A percentile compares a stretch with the other conserved stretches of the same genome.
Evolutionary conservation across 92 coral and sea anemone species (phyloP).

Genomic region (Umimayanthus chanpuru): DNA sequence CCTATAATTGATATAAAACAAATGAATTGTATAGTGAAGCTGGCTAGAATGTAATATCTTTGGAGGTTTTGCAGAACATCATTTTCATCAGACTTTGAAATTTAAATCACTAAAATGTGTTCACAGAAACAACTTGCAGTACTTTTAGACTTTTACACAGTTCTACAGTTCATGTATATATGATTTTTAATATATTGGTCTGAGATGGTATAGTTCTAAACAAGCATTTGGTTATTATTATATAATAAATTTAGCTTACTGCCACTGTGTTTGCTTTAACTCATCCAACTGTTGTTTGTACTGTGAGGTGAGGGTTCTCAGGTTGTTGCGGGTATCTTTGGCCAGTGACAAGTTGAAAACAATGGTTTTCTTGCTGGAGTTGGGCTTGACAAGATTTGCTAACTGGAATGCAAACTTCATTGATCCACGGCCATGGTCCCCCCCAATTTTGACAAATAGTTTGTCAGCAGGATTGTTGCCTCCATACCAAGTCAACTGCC

Average conservation of each 20-base stretch:
- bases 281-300: conserved; percentile 13
- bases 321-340: conserved; percentile 45
- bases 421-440: conserved; percentile 39
- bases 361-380: conserved; percentile 43
- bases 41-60: no score
- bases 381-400: conserved; percentile 47
- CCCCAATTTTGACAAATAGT: conserved; percentile 40
- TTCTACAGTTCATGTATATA: no score
- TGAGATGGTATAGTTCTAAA: no score
- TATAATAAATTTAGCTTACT: conserved; percentile 2
- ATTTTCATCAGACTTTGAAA: no score
- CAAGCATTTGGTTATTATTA: no score
- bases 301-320: conserved; percentile 18
- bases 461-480: conserved; percentile 31
- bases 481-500: conserved; percentile 43
- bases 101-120: no score
- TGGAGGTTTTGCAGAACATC: no score
- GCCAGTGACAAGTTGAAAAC: conserved; percentile 38
- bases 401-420: conserved; percentile 49
- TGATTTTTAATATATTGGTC: no score
- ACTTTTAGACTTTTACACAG: no score
- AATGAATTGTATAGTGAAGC: no score
- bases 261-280: conserved; percentile 28
- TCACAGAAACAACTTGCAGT: no score
- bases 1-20: conserved; percentile 19